Base-by-base conservation (phyloP, 2,888 invertebrate species). In the Terebella lapidaria region DNA sequence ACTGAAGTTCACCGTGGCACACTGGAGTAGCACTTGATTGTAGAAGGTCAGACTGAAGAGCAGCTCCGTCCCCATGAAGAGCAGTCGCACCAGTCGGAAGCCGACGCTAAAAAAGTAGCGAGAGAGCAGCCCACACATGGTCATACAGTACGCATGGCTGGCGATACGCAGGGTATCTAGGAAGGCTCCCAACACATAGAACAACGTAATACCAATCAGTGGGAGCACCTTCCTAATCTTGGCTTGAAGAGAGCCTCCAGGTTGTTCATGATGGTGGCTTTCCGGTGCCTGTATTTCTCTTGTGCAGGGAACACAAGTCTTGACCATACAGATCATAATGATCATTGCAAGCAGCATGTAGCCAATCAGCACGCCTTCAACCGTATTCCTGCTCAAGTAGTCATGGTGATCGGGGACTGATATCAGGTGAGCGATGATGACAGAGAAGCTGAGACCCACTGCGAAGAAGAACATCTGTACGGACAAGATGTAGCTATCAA, bases 141-240 rank as follows among this genome's bases (percentile, higher is more conserved):
- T 18, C 10, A 54, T 25, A 47, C 59, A 59, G 26, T 46, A 25
- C 18, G 35, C 26, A 20, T 20, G 20, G 1, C 26, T 26, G 29
- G 47, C 22, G 26, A 54, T 28, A 47, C n/a, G 20, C 22, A 45
- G 55, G 22, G 47, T 25, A n/a, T 59, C 59, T 1, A 46, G 28
- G 24, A 55, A 42, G 10, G 27, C 29, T 22, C 59, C 59, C 24
- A 55, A 24, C 2, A 55, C 55, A 30, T 53, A 59, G 55, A 59
- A 59, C 2, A 45, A 55, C 2, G 47, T 42, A 3, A 59, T 55
- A 2, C 59, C 59, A 22, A 55, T 46, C 28, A 59, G 15, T 10
- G 52, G 29, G 18, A 59, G 47, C 28, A 20, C 24, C 55, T 59
- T 18, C 5, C 51, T 10, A 20, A 18, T 49, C 24, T 20, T 5